These are phyloP conservation scores for Cryptocephalus moraei DNA, from an alignment of 2,888 invertebrate species.

Conservation along the genomic window DNA sequence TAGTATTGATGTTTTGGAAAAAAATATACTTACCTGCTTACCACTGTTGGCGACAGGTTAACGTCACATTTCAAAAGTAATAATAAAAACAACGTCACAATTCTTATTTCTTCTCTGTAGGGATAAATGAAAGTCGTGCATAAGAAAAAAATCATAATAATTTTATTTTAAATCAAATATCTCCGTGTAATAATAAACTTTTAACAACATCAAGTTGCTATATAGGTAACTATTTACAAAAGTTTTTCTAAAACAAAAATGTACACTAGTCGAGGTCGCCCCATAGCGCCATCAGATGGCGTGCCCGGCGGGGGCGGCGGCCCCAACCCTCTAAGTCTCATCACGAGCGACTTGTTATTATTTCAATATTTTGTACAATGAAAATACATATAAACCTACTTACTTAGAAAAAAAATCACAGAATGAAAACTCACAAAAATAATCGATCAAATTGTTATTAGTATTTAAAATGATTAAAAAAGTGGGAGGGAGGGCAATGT, in stretches of 20 bases:
- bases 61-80: no score
- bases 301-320: conserved; percentile 14
- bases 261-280: conserved; percentile 24
- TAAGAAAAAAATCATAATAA: conserved; percentile 12
- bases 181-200: conserved; percentile 30
- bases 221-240: conserved; percentile 36
- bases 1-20: no score
- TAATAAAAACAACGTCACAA: no score
- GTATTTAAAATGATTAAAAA: conserved; percentile 7
- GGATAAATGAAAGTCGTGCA: background rate
- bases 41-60: no score
- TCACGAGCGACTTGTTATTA: conserved; percentile 13
- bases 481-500: no score
- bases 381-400: conserved; percentile 21
- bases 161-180: conserved; percentile 26
- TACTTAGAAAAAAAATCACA: conserved; percentile 33
- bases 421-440: conserved; percentile 36
- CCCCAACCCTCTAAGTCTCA: conserved; percentile 8
- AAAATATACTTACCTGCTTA: no score
- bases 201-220: conserved; percentile 32
- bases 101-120: no score
- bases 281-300: conserved; percentile 14
- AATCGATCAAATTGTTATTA: conserved; percentile 21
- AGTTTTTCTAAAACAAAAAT: conserved; percentile 32
- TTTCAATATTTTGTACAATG: conserved; percentile 21